Base-by-base conservation (phyloP, 2,113 vertebrate species). In the Orthonyx spaldingii region DNA sequence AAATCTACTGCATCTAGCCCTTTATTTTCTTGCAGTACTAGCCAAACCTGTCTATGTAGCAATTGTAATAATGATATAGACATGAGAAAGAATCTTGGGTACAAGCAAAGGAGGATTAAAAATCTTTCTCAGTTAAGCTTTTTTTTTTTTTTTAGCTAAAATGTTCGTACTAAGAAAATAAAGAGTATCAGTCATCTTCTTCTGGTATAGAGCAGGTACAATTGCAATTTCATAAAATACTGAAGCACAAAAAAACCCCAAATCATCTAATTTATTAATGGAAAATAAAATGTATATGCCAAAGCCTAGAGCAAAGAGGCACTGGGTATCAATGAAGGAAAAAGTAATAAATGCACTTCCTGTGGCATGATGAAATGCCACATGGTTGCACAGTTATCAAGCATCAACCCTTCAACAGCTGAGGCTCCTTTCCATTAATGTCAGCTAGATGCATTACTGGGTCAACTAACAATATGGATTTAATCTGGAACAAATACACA, bases 1-100 rank as follows among this genome's bases (percentile, higher is more conserved):
- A 81, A 80, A 16, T 80, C 57, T 80, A n/a, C 61, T 79, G 35
- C 55, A 68, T 72, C 39, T 56, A 56, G 30, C 15, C 37, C 71
- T 93, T 70, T 33, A 80, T 84, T 93, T 95, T 90, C 91, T 86
- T 89, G 90, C 55, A 64, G 39, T 66, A 84, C 92, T 77, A 90
- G 94, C 50, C 83, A 90, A 92, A 95, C 93, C 64, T 92, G 72
- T 84, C 89, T 63, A 7, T 63, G 39, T 56, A 83, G 83, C 47
- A 94, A 70, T 7, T 76, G 55, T 53, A 92, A 41, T 22, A 69
- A 74, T 44, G 60, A 81, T 57, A 74, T 89, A 93, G 46, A 74
- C 53, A 82, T 8, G 6, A 89, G 65, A 35, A 96, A 72, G 53
- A 70, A 90, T 52, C 39, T 75, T 76, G n/a, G 7, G 19, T 37